Percentiles rank a stretch among this genome's conserved stretches.
Conservation (phyloP, 2,113 vertebrate species). For the Saguinus midas region DNA sequence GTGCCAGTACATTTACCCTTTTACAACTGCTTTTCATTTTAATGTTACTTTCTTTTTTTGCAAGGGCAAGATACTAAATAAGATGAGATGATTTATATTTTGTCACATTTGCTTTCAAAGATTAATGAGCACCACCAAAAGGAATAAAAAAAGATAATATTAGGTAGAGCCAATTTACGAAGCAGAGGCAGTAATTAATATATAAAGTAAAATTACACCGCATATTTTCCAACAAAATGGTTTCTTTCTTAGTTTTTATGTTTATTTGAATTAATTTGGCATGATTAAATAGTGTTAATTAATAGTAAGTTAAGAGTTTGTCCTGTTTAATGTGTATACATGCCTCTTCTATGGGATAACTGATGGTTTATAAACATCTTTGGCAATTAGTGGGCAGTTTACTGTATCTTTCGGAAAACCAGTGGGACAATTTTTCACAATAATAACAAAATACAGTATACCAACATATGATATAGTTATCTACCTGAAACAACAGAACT, state of each 20-base stretch:
- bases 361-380: not conserved
- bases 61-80: not conserved
- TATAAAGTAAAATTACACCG: not conserved
- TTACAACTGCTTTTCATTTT: not conserved
- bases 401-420: constrained; percentile 17
- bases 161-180: not conserved
- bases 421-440: not conserved
- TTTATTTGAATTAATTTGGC: constrained; percentile 16
- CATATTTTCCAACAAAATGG: not conserved
- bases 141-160: not conserved
- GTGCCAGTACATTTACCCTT: not conserved
- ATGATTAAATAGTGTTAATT: not conserved
- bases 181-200: not conserved
- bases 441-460: not conserved
- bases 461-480: not conserved
- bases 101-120: constrained; percentile 30
- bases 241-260: not conserved
- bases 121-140: not conserved
- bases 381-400: not conserved
- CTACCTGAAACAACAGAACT: not conserved
- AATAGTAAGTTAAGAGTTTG: not conserved
- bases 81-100: not conserved
- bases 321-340: not conserved
- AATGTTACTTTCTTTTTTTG: not conserved
- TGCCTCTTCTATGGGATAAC: not conserved